phyloP scores from a whole-genome alignment of 2,888 invertebrate genomes.

The Nomada flava region DNA sequence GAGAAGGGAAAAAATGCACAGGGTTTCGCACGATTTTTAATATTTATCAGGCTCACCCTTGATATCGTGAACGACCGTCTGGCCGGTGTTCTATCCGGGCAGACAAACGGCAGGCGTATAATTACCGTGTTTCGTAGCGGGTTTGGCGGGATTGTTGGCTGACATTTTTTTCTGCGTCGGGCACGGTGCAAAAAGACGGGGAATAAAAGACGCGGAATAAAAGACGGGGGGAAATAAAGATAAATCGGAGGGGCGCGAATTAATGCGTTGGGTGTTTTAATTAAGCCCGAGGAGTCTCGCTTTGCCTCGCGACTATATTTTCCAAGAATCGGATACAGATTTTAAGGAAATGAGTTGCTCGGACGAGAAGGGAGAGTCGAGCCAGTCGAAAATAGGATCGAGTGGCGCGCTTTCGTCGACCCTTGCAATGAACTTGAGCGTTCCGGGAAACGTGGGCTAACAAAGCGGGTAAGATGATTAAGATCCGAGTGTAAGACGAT shows the following conservation, averaged over 20 bases:
- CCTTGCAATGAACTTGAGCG: constrained; percentile 11
- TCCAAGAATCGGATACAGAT: not conserved
- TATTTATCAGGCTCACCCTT: constrained; percentile 14
- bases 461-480: constrained; percentile 29
- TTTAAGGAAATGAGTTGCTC: not conserved
- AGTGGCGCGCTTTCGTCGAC: constrained; percentile 6
- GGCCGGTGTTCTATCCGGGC: not conserved
- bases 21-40: constrained; percentile 32
- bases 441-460: constrained; percentile 8
- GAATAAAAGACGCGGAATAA: not conserved
- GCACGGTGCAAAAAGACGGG: too few species aligned
- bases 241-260: not conserved
- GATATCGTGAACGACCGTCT: not conserved
- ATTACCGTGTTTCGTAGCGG: not conserved
- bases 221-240: not conserved
- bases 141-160: too few species aligned
- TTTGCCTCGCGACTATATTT: not conserved
- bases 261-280: too few species aligned
- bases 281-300: not conserved
- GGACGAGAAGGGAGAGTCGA: constrained; percentile 16
- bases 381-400: constrained; percentile 11
- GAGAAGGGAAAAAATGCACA: not conserved
- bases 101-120: too few species aligned
- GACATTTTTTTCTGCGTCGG: too few species aligned
- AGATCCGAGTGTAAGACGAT: constrained; percentile 17